Evolutionary conservation across 1,140 invertebrate genomes (phyloP).

Genomic region (Drosophila paulistorum): DNA sequence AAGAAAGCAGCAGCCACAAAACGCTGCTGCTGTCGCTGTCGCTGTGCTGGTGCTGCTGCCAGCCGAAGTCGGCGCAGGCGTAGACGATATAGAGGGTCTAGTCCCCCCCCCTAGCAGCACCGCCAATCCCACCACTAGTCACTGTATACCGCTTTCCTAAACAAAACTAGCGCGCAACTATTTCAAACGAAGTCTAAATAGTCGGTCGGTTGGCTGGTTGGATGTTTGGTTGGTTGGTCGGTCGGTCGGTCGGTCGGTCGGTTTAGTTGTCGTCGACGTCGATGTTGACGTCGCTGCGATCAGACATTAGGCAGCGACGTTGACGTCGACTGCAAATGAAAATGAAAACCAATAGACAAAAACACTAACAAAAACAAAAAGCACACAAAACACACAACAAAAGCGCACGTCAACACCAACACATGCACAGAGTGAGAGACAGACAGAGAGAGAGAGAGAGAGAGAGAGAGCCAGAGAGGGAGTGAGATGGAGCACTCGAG

Average conservation of each 20-base stretch:
- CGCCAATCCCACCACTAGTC: not conserved
- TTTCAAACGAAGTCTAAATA: constrained; percentile 29
- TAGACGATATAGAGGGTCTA: constrained; percentile 27
- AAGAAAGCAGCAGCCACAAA: constrained; percentile 82
- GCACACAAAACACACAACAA: constrained; percentile 34
- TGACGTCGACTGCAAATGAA: constrained; percentile 67
- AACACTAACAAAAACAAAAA: constrained; percentile 44
- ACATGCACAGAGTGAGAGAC: constrained; percentile 38
- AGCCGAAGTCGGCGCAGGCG: constrained; percentile 50
- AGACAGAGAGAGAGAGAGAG: constrained; percentile 19
- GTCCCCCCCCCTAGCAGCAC: constrained; percentile 18
- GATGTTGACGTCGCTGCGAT: constrained; percentile 24
- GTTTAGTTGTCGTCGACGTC: not conserved
- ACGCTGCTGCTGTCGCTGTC: constrained; percentile 52
- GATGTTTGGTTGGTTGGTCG: not conserved
- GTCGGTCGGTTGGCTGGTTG: not conserved
- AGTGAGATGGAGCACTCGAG: not conserved
- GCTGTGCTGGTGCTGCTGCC: constrained; percentile 17
- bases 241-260: constrained; percentile 8
- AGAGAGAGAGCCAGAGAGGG: not conserved
- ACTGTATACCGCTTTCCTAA: constrained; percentile 15
- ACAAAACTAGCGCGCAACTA: constrained; percentile 54
- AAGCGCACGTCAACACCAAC: constrained; percentile 43
- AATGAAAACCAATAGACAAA: constrained; percentile 81
- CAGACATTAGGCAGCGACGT: constrained; percentile 49